Percentiles rank a stretch among this genome's conserved stretches.
Conservation (phyloP, 2,888 invertebrate genomes). For the Platycheirus albimanus region DNA sequence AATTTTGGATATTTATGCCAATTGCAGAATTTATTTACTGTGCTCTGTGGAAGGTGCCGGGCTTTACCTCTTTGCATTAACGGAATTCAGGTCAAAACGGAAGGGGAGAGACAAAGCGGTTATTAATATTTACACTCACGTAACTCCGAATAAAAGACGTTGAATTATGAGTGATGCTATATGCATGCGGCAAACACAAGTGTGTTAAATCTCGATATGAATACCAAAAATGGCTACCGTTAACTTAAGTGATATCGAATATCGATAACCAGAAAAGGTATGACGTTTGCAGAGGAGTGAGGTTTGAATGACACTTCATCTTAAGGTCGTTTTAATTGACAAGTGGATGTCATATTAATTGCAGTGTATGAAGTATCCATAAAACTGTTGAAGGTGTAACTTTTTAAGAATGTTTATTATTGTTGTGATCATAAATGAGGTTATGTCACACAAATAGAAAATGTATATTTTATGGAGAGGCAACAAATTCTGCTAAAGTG, state of each 20-base stretch:
- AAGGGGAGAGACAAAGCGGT: constrained; percentile 25
- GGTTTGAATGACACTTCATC: constrained; percentile 30
- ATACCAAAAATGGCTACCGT: constrained; percentile 18
- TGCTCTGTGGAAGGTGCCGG: constrained; percentile 5
- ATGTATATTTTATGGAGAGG: no score
- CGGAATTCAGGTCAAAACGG: constrained; percentile 61
- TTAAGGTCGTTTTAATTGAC: constrained; percentile 35
- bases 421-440: constrained; percentile 5
- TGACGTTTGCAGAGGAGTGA: neutral
- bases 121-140: constrained; percentile 50
- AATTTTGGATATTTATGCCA: constrained; percentile 45
- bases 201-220: constrained; percentile 39
- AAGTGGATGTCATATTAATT: constrained; percentile 4
- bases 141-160: constrained; percentile 8
- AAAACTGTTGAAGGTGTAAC: neutral
- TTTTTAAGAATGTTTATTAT: constrained; percentile 13
- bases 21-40: constrained; percentile 28
- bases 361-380: constrained; percentile 28
- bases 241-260: neutral
- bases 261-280: constrained; percentile 38
- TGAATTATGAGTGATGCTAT: constrained; percentile 38
- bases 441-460: neutral
- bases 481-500: neutral
- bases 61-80: constrained; percentile 36
- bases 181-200: constrained; percentile 15